Evolutionary conservation across 2,888 invertebrate species (phyloP), one percentile per base, ranked within the genome.

Genomic region (Minunthozetes semirufus): DNA sequence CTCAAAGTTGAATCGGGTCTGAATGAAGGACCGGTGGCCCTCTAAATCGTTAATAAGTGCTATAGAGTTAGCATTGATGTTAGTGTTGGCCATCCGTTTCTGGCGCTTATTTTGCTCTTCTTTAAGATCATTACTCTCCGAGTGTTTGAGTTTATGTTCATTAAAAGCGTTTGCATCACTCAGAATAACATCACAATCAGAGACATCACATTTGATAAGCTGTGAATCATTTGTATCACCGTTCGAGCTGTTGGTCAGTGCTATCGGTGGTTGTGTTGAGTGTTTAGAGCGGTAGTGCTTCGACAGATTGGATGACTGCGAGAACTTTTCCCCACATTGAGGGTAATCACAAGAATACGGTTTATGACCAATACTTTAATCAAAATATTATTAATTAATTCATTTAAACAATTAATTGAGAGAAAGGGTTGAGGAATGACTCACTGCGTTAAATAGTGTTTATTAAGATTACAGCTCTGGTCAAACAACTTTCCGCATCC

Each of bases 381-480:
- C n/a, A 50, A 50, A 50, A 50, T 50, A 50, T 2, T 1, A 50
- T 50, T 19, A 50, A n/a, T 50, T 11, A 19, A 50, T 2, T 42
- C 3, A 17, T 17, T 8, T 3, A 50, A 5, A n/a, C n/a, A 50
- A 19, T n/a, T n/a, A n/a, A 17, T 15, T 48, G 17, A 17, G 46
- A 11, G n/a, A 48, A n/a, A 17, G 50, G 50, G 19, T 1, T 19
- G 19, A 50, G 50, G 22, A 9, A 13, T 25, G 22, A 61, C 61
- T 61, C 17, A 61, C 61, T 75, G 75, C 3, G 75, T 75, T 13
- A 75, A 53, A 27, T 42, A 72, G 25, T 75, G 75, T 72, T 75
- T 75, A 27, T 75, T 75, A 5, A 75, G 75, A 61, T 75, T 75
- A 42, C 56, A 56, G 50, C 70, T 70, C 33, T 75, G 75, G n/a